phyloP scores from a whole-genome alignment of 2,888 invertebrate genomes.

The Branchellion lobata region DNA sequence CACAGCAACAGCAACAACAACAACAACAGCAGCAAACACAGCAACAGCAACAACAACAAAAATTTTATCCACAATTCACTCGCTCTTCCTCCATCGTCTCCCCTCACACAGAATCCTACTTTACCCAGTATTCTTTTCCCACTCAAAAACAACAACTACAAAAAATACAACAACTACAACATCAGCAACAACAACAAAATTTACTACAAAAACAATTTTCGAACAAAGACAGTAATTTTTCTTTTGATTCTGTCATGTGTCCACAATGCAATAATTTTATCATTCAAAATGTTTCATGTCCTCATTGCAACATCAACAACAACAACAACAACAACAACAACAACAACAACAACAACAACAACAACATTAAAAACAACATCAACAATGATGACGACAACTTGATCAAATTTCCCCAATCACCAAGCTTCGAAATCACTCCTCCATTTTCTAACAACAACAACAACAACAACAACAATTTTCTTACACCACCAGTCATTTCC shows the following conservation, averaged over 20 bases:
- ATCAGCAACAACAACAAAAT: too few relatives aligned
- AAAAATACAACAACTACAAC: neutral
- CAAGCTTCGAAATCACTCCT: conserved; percentile 26
- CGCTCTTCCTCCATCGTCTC: neutral
- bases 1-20: neutral
- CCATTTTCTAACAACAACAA: neutral
- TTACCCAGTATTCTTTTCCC: conserved; percentile 2
- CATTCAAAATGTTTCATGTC: neutral
- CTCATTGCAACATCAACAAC: neutral
- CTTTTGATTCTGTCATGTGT: neutral
- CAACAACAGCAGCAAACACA: neutral
- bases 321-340: too few relatives aligned
- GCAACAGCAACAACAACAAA: neutral
- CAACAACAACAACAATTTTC: neutral
- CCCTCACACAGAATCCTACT: neutral
- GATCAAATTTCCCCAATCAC: conserved; percentile 31
- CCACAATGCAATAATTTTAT: neutral
- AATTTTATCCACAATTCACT: neutral
- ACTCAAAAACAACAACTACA: neutral
- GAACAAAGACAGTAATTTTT: neutral
- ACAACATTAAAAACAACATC: neutral
- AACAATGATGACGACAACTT: conserved; percentile 13
- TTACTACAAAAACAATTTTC: neutral
- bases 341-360: conserved; percentile 1
- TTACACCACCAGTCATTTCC: neutral